Base-by-base conservation (phyloP, 2,888 invertebrate genomes). In the Choreutis nemorana region DNA sequence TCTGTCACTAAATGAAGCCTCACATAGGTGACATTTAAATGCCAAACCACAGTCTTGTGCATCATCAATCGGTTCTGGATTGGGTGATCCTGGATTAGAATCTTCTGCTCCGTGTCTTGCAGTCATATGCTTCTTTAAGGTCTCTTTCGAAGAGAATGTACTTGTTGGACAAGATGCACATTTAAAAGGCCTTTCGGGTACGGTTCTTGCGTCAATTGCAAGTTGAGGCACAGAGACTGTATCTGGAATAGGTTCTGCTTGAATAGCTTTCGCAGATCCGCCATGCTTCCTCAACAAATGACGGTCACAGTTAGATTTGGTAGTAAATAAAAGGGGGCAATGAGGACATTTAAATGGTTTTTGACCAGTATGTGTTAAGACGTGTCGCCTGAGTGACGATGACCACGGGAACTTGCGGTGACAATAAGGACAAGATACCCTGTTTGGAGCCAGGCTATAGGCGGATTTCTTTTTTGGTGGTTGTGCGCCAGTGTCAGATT, bases 401-500 rank as follows among this genome's bases (percentile, higher is more conserved):
- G 93, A 91, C 97, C 97, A 97, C 0, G 97, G 97, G 66, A 97
- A 97, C 57, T 94, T 93, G 22, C 97, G 84, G 46, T 90, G 87
- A 65, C 97, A 97, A 54, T 92, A 95, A 0, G 94, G 94, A 49
- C 97, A 97, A 26, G 89, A 88, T 1, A 97, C 94, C 13, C 96
- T 85, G 62, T 97, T 96, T 0, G 97, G 96, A 0, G 96, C 96
- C 52, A 94, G 83, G 27, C 95, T 95, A 63, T 97, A 97, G 0
- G 97, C 97, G 8, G 95, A 96, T 49, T 94, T 91, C 67, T 94
- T 94, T 67, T 94, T 94, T 16, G 81, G 81, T 25, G 78, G 81
- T 26, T 73, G 81, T 20, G 70, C 75, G 1, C 72, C 71, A 23
- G 81, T 81, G 35, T 86, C 84, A 0, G 84, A 83, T 54, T 89